phyloP scores from a whole-genome alignment of 2,797 vertebrate species.

The Cryptoprocta ferox region DNA sequence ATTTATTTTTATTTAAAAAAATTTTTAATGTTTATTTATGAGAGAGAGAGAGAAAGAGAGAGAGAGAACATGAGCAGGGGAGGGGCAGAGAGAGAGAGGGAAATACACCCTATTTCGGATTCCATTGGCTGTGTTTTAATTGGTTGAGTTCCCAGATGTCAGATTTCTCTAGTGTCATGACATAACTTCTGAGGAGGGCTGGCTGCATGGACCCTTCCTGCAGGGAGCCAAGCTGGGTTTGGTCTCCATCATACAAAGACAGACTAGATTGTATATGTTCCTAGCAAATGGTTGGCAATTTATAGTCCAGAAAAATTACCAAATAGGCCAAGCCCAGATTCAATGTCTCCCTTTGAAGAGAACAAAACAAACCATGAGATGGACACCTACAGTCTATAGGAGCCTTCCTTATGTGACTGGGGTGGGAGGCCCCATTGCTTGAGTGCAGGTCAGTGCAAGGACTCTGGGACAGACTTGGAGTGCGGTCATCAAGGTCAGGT shows the following conservation, averaged over 20 bases:
- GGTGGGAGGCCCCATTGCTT: neutral
- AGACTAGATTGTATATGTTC: neutral
- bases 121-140: neutral
- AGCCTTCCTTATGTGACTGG: neutral
- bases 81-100: too few relatives aligned
- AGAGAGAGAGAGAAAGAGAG: too few relatives aligned
- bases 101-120: too few relatives aligned
- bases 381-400: fast-evolving
- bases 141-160: neutral
- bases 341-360: neutral
- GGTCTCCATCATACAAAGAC: neutral
- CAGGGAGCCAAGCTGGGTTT: neutral
- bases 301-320: neutral
- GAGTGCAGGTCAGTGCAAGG: neutral
- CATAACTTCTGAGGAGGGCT: too few relatives aligned
- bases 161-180: neutral
- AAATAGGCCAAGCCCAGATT: too few relatives aligned
- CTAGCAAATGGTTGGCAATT: neutral
- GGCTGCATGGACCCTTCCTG: fast-evolving
- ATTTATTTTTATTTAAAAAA: too few relatives aligned
- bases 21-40: too few relatives aligned
- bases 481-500: neutral
- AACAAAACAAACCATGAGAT: too few relatives aligned
- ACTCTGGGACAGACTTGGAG: neutral
- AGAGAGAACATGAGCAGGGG: too few relatives aligned